These are phyloP conservation scores for Saimiri boliviensis DNA, from an alignment of 2,113 vertebrate species.

Conservation along the genomic window DNA sequence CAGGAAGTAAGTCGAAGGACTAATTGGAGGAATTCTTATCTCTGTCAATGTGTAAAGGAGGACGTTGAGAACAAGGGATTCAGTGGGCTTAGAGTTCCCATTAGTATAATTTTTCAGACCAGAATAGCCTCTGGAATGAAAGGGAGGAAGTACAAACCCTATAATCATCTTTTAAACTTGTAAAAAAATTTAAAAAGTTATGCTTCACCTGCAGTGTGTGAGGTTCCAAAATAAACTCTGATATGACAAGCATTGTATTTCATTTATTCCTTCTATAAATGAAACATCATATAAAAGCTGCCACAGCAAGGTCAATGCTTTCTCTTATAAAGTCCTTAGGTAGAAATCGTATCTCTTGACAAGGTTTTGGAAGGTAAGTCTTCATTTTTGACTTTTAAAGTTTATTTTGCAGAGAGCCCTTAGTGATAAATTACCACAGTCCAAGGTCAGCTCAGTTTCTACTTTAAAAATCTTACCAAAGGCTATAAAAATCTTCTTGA, in stretches of 20 bases:
- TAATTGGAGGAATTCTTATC: neutral
- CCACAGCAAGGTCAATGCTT: neutral
- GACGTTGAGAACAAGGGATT: neutral
- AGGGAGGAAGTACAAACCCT: neutral
- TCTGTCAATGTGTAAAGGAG: neutral
- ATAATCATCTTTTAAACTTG: neutral
- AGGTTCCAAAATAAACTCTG: constrained; percentile 14
- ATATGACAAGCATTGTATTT: neutral
- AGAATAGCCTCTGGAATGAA: neutral
- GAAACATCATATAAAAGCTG: neutral
- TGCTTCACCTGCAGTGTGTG: neutral
- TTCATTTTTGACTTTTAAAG: constrained; percentile 25
- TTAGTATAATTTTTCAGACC: neutral
- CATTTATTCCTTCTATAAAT: neutral
- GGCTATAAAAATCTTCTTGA: neutral
- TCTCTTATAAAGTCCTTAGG: neutral
- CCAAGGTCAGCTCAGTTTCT: neutral
- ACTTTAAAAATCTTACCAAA: constrained; percentile 5
- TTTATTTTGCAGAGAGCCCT: neutral
- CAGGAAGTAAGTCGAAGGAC: neutral
- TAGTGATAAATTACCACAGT: neutral
- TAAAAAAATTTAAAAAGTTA: neutral
- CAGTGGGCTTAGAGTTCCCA: neutral
- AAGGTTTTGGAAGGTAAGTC: neutral
- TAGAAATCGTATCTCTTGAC: neutral